Evolutionary conservation across 2,113 vertebrate species (phyloP).

Genomic region (Agelaius tricolor): DNA sequence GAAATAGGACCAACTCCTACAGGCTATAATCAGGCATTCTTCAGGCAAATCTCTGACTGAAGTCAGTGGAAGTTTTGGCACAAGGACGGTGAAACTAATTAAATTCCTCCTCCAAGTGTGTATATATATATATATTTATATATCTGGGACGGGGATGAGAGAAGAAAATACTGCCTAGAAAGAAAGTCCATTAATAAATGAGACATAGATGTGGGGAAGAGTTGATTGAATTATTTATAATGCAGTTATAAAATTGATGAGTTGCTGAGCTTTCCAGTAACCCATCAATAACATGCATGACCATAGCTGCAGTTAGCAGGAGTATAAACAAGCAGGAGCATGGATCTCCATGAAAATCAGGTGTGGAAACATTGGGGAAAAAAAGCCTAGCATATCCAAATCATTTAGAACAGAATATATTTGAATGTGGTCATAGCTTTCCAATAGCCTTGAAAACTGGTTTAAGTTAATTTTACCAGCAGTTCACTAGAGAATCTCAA

Average conservation of each 20-base stretch:
- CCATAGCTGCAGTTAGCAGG: neutral
- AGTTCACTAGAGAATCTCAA: neutral
- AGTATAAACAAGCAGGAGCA: neutral
- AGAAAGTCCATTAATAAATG: constrained; percentile 43
- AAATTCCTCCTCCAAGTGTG: constrained; percentile 17
- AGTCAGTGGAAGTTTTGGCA: constrained; percentile 36
- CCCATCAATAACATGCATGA: neutral
- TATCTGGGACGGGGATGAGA: constrained; percentile 2
- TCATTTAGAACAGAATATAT: neutral
- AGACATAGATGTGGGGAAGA: neutral
- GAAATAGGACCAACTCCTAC: constrained; percentile 6
- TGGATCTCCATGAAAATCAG: neutral
- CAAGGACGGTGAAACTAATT: neutral
- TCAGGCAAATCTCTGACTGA: neutral
- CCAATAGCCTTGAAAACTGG: neutral
- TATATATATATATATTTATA: neutral
- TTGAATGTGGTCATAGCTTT: neutral
- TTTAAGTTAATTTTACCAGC: neutral
- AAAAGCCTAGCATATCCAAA: neutral
- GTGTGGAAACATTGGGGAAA: neutral
- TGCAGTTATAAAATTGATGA: constrained; percentile 32
- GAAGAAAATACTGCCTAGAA: constrained; percentile 32
- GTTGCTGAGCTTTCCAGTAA: constrained; percentile 38
- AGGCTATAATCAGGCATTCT: neutral
- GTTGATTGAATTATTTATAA: constrained; percentile 52